Evolutionary conservation across 37 sponge, comb jelly and placozoan genomes (phyloP).

Genomic region (Halisarca cf. caerulea): DNA sequence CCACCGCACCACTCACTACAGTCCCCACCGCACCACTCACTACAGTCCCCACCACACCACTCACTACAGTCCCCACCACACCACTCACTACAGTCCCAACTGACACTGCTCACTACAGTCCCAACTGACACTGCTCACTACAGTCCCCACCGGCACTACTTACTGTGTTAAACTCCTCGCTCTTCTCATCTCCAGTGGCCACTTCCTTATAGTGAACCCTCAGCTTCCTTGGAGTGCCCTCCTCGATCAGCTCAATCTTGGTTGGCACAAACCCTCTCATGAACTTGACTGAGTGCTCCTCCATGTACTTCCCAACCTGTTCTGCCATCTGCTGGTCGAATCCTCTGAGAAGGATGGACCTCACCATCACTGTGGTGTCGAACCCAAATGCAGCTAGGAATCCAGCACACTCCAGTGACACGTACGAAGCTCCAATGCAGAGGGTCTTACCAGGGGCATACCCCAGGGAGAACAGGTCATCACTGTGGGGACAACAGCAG

Average conservation of each 20-base stretch:
- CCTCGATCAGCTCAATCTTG: slow-evolving; percentile 71
- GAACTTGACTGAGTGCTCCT: slow-evolving; percentile 77
- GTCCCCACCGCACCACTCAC: no score
- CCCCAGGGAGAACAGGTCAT: slow-evolving; percentile 92
- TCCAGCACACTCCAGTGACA: slow-evolving; percentile 98
- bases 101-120: no score
- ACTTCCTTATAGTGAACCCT: slow-evolving; percentile 63
- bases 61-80: no score
- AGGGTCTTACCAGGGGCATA: slow-evolving; percentile 93
- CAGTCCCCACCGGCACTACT: no score
- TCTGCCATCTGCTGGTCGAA: slow-evolving; percentile 99
- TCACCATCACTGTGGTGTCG: slow-evolving; percentile 89
- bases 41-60: no score
- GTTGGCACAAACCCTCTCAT: slow-evolving; percentile 74
- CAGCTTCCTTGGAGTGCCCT: slow-evolving; percentile 65
- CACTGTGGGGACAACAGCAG: no score
- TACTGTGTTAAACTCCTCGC: slow-evolving; percentile 85
- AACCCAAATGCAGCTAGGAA: slow-evolving; percentile 92
- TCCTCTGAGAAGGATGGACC: slow-evolving; percentile 95
- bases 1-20: no score
- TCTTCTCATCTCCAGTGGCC: slow-evolving; percentile 42
- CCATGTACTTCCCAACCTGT: slow-evolving; percentile 83
- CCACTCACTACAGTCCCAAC: no score
- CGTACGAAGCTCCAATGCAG: slow-evolving; percentile 96
- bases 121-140: no score